Evolutionary conservation across 2,888 invertebrate species (phyloP).

Genomic region (Acleris cristana): DNA sequence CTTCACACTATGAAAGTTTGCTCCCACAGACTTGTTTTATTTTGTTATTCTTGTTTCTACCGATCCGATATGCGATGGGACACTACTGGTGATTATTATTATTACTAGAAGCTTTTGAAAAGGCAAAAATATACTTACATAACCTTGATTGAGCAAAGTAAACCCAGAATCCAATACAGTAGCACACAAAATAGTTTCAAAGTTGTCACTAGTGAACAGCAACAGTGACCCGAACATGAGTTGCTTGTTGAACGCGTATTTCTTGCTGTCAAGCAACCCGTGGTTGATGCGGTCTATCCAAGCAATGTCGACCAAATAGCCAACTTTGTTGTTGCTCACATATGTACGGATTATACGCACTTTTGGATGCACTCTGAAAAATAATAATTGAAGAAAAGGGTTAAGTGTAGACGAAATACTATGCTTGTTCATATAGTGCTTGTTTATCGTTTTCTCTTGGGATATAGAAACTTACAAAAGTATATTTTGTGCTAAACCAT

Average conservation of each 20-base stretch:
- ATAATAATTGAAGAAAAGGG: background rate
- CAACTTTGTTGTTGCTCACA: slow-evolving; percentile 69
- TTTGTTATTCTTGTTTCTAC: no score
- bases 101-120: no score
- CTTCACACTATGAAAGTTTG: no score
- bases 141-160: slow-evolving; percentile 78
- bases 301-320: slow-evolving; percentile 71
- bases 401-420: no score
- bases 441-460: no score
- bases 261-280: slow-evolving; percentile 51
- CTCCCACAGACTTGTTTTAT: no score
- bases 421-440: no score
- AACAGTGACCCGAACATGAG: slow-evolving; percentile 89
- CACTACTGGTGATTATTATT: no score
- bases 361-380: slow-evolving; percentile 72
- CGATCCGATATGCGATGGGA: no score
- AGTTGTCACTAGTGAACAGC: slow-evolving; percentile 88
- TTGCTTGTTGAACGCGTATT: slow-evolving; percentile 71
- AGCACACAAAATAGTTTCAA: slow-evolving; percentile 87
- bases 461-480: no score
- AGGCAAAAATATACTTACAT: slow-evolving; percentile 65
- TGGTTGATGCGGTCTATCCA: slow-evolving; percentile 58
- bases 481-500: no score
- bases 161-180: slow-evolving; percentile 83
- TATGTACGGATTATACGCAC: slow-evolving; percentile 71